phyloP scores from a whole-genome alignment of 2,113 vertebrate species.

The Oplegnathus fasciatus region DNA sequence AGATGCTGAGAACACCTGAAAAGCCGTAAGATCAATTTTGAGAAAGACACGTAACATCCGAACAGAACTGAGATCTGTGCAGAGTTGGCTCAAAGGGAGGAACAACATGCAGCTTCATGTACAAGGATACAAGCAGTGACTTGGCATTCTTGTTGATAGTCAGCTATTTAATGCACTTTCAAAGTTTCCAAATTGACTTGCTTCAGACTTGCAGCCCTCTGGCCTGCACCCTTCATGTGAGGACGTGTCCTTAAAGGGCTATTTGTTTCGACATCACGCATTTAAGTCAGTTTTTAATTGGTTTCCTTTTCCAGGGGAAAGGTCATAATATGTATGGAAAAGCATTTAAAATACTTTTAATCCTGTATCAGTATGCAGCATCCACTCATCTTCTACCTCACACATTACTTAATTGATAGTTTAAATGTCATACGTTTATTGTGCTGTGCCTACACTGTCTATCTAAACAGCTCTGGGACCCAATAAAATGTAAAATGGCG shows the following conservation, averaged over 20 bases:
- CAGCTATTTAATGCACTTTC: not conserved
- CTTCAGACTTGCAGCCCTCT: not conserved
- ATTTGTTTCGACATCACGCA: not conserved
- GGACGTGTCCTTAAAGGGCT: not conserved
- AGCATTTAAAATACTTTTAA: not conserved
- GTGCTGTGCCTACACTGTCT: not conserved
- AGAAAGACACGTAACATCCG: not conserved
- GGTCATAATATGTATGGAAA: not conserved
- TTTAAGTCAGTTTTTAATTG: not conserved
- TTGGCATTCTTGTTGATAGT: not conserved
- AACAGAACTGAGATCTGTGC: not conserved
- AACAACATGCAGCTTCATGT: not conserved
- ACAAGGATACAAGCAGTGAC: not conserved
- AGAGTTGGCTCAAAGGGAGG: not conserved
- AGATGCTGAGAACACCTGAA: not conserved
- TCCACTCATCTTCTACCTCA: not conserved
- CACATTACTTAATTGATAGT: not conserved
- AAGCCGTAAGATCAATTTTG: not conserved
- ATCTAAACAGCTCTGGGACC: conserved; percentile 21
- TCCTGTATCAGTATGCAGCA: not conserved
- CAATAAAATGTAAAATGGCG: conserved; percentile 37
- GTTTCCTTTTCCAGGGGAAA: not conserved
- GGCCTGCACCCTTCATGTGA: not conserved
- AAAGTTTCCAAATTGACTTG: not conserved
- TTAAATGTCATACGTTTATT: conserved; percentile 7